Evolutionary conservation across 2,113 vertebrate genomes (phyloP), one percentile per base, ranked within the genome.

Genomic region (Malurus cyaneus): DNA sequence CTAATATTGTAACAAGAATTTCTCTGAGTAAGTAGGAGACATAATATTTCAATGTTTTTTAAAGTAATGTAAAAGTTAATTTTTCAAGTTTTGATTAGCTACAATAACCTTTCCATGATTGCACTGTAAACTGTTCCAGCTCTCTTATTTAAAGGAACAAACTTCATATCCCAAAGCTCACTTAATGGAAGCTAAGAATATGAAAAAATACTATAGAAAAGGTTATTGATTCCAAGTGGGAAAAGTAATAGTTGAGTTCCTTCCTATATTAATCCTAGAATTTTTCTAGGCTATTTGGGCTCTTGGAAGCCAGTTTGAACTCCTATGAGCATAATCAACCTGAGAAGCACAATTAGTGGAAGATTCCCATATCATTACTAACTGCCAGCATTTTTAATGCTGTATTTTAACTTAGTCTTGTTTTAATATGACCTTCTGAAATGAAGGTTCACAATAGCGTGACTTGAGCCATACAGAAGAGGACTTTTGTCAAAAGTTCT

Each of bases 331-430:
- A 76, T 57, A 71, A 86, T 84, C 60, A 83, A 97, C 96, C 89
- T 96, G 95, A 96, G 95, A 96, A 95, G 65, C 34, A 88, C 88
- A 95, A 90, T 95, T 93, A 96, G 95, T 95, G 86, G 92, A 88
- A 80, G 88, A 88, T 66, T 86, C 64, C 79, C 41, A 11, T 95
- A 4, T 70, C 3, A 1, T 57, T 59, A 92, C 71, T 83, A 97
- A 96, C 93, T 89, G 88, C 47, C 71, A 95, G 79, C 83, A 92
- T 94, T 92, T 96, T 80, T 78, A 95, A 92, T 91, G 94, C 71
- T 71, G 66, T 54, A 5, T 59, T 28, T 69, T 88, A 76, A 91
- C 65, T 86, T 50, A 54, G 42, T 73, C 72, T 50, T 62, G 46
- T 56, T 87, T 93, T 70, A 74, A 66, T 49, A 42, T 29, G 57